Evolutionary conservation across 2,113 vertebrate genomes (phyloP).

Genomic region (Nanorana parkeri): DNA sequence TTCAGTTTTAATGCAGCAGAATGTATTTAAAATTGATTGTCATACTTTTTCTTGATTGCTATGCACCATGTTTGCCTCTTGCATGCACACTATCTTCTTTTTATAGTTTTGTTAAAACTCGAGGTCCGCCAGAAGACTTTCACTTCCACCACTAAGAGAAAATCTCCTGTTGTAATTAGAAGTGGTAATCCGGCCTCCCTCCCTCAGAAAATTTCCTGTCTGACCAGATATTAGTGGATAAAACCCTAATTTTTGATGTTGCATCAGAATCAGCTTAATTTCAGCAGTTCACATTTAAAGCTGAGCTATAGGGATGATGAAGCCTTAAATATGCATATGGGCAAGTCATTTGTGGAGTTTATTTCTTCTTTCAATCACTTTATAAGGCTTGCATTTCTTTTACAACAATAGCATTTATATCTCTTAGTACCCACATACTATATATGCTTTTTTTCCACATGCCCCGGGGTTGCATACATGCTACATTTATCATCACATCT

Average conservation of each 20-base stretch:
- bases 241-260: constrained; percentile 75
- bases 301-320: constrained; percentile 68
- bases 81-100: background rate
- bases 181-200: constrained; percentile 67
- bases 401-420: constrained; percentile 7
- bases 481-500: too few relatives aligned
- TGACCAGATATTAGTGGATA: constrained; percentile 72
- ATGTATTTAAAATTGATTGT: too few relatives aligned
- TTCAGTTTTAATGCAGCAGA: too few relatives aligned
- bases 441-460: too few relatives aligned
- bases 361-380: constrained; percentile 70
- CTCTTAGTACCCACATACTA: too few relatives aligned
- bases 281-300: constrained; percentile 68
- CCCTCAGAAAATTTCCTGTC: constrained; percentile 73
- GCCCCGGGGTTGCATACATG: too few relatives aligned
- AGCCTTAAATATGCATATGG: constrained; percentile 76
- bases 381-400: constrained; percentile 64
- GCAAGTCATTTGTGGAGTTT: constrained; percentile 67
- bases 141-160: constrained; percentile 65
- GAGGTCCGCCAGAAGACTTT: constrained; percentile 63
- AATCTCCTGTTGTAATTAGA: constrained; percentile 76
- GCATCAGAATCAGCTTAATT: constrained; percentile 78
- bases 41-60: background rate
- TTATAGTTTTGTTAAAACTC: constrained; percentile 56
- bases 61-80: background rate